Evolutionary conservation across 2,888 invertebrate species (phyloP).

Genomic region (Apoda limacodes): DNA sequence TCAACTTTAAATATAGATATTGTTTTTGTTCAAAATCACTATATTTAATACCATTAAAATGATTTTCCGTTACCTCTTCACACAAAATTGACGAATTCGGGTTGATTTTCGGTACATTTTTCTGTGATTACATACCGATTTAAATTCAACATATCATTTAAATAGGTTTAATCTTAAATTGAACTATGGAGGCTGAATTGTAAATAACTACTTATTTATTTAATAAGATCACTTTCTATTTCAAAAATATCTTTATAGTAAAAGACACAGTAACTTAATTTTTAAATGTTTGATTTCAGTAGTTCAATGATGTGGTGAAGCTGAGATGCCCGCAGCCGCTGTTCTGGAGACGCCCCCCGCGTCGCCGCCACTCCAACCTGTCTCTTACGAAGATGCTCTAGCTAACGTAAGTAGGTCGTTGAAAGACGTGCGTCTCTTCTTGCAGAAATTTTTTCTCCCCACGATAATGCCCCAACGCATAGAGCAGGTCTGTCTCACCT

Average conservation of each 20-base stretch:
- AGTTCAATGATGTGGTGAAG: slow-evolving; percentile 42
- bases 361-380: slow-evolving; percentile 41
- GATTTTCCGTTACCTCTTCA: slow-evolving; percentile 7
- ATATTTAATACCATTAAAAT: too few relatives aligned
- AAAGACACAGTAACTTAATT: too few relatives aligned
- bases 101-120: too few relatives aligned
- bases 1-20: too few relatives aligned
- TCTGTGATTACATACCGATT: slow-evolving; percentile 9
- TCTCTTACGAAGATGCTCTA: slow-evolving; percentile 52
- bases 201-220: neutral
- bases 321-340: slow-evolving; percentile 46
- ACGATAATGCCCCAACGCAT: too few relatives aligned
- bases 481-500: neutral
- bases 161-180: slow-evolving; percentile 3
- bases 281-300: slow-evolving; percentile 24
- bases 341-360: slow-evolving; percentile 46
- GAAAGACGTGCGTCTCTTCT: too few relatives aligned
- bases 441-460: too few relatives aligned
- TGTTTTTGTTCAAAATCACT: too few relatives aligned
- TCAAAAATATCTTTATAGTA: too few relatives aligned
- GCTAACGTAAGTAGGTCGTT: slow-evolving; percentile 56
- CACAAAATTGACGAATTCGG: too few relatives aligned
- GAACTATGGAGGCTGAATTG: neutral
- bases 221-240: slow-evolving; percentile 8
- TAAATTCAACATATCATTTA: slow-evolving; percentile 3